Base-by-base conservation (phyloP, 35 echinoderm and acorn worm species). In the Ophioderma brevispina region DNA sequence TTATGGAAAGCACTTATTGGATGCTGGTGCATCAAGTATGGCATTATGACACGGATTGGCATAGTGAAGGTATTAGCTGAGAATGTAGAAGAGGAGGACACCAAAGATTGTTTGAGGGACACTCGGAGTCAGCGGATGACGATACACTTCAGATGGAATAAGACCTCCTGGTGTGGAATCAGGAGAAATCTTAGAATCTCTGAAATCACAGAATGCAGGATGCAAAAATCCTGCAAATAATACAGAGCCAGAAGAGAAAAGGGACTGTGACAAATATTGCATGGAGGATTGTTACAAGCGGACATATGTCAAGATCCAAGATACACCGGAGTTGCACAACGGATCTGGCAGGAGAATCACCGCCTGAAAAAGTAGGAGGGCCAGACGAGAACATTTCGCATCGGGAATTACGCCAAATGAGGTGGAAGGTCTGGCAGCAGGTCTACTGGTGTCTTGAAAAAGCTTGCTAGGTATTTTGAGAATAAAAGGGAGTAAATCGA, bases 381-480 rank as follows among this genome's bases (percentile, higher is more conserved):
- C 93, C 93, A 32, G 84, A 88, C 30, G 23, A 84, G 63, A 82
- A 18, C 91, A 95, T 11, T 95, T 95, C 77, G 89, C 93, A 21
- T 80, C 76, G 36, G 93, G 89, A 34, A 95, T 95, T 78, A 87
- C 93, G 0, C 93, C 93, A 49, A 88, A 95, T 43, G 84, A 82
- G 19, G 85, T 91, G 33, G 93, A 95, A 52, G 91, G 91, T 78
- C 40, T 95, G 14, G 76, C 81, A 15, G 30, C 85, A 38, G 8
- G 8, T 83, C 83, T 2, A 95, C 76, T 13, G 88, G 93, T 14
- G 79, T 95, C 6, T 87, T 91, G 34, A 95, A 91, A 39, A 76
- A 85, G 41, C n/a, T 59, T 95, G 37, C 49, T 91, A 28, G 43
- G 89, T 25, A 86, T 95, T 70, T 43, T 95, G 25, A 95, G 88